A percentile compares a stretch with the other conserved stretches of the same genome.
Evolutionary conservation across 2,113 vertebrate species (phyloP).

Genomic region (Microcebus jonahi): DNA sequence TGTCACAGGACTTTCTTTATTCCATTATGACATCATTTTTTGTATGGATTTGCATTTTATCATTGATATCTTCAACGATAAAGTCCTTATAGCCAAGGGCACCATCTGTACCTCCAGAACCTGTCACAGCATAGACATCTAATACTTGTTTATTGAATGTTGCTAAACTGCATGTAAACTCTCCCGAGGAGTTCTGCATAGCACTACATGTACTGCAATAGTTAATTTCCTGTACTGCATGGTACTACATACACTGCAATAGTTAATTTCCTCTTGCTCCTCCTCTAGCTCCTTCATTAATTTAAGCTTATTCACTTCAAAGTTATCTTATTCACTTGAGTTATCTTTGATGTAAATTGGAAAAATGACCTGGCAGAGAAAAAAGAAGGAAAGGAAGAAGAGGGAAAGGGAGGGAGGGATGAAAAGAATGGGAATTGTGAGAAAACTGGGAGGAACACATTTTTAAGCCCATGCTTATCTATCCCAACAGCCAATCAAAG

Average conservation of each 20-base stretch:
- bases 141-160: neutral
- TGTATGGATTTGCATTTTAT: neutral
- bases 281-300: neutral
- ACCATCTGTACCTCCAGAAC: neutral
- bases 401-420: no score
- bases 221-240: neutral
- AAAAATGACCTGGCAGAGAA: no score
- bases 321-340: neutral
- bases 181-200: neutral
- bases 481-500: constrained; percentile 43
- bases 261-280: neutral
- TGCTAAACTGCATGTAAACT: neutral
- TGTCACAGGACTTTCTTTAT: neutral
- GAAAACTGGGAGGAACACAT: no score
- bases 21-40: neutral
- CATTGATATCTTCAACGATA: neutral
- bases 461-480: neutral
- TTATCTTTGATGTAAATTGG: no score
- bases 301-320: neutral
- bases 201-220: neutral
- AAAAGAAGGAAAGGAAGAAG: no score
- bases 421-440: no score
- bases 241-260: neutral
- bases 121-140: neutral
- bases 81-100: neutral